Evolutionary conservation across 2,113 vertebrate species (phyloP), one percentile per base, ranked within the genome.

Genomic region (Porphyrio hochstetteri): DNA sequence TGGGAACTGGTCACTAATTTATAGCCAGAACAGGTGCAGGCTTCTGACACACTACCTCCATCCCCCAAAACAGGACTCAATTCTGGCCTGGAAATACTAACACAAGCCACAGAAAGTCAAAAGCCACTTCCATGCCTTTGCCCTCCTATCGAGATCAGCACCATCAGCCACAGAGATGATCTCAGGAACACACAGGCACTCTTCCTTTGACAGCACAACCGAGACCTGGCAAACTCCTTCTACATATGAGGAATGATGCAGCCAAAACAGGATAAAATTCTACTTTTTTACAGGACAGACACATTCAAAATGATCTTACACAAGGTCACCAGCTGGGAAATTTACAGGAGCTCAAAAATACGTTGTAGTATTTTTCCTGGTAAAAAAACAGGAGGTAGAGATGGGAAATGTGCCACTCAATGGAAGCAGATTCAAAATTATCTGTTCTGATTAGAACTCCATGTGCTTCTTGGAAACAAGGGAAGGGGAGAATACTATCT

Each of bases 341-440:
- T 48, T 46, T 52, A 19, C 31, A 88, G 71, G 33, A 84, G 38
- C 13, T 36, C 36, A 56, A 16, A 44, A 40, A 72, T 5, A 55
- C 46, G 81, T 86, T 46, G 46, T 42, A 86, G 29, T 81, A 71
- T 94, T 94, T 71, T 78, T 83, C 11, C 24, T 53, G 36, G 46
- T 78, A 21, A 36, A 88, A 93, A 86, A 53, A 52, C 64, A 94
- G 88, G 86, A 96, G 50, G 61, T 48, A 90, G 56, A 76, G 31
- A 36, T 59, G 40, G 86, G 90, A 95, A 96, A 85, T 72, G 25
- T 95, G 75, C 94, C 94, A 79, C 91, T 75, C 59, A 42, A 16
- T 82, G 69, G 90, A 95, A 88, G 91, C 55, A 63, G 50, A 83
- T 90, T 86, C 65, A 42, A 91, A 93, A 92, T 35, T 67, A 61